Evolutionary conservation across 2,888 invertebrate species (phyloP), one percentile per base, ranked within the genome.

Genomic region (Cyrtodaria siliqua): DNA sequence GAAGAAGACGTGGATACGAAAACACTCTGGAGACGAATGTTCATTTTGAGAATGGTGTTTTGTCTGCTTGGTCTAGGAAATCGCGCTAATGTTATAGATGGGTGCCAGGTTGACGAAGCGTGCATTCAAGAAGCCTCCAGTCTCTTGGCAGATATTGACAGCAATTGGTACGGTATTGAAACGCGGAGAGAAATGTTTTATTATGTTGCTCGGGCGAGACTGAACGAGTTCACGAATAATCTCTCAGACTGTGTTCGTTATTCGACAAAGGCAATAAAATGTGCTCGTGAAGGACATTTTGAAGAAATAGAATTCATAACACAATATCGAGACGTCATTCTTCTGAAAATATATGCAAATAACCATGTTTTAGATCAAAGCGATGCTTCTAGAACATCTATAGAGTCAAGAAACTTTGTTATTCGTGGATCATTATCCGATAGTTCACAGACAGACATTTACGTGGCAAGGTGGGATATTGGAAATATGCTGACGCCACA

Each of bases 1-100:
- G 59, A 79, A 12, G 81, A 84, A 47, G 72, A 70, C 16, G 68
- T 67, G 9, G 75, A 74, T 9, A 78, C 79, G 2, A 59, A 63
- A 27, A 49, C 14, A 16, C 47, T 81, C 1, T 84, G 83, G 83
- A 77, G 63, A 33, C 70, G 81, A 18, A 84, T 81, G 77, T 81
- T 81, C 38, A 57, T 84, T 2, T 50, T 84, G 4, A 64, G 83
- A 60, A 84, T 84, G 83, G 72, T 72, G 14, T 81, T 84, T 52
- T 73, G 79, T 59, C 67, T 81, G 16, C 59, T 81, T 23, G 83
- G 83, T 27, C 56, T 84, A n/a, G 81, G 83, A 40, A 81, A 84
- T 38, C 56, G 75, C 27, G 79, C 78, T 16, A 75, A 72, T 23
- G 27, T 77, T 52, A 75, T 84, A 27, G n/a, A 33, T 23, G 53